phyloP scores from a whole-genome alignment of 2,113 vertebrate species.

The Perognathus longimembris region DNA sequence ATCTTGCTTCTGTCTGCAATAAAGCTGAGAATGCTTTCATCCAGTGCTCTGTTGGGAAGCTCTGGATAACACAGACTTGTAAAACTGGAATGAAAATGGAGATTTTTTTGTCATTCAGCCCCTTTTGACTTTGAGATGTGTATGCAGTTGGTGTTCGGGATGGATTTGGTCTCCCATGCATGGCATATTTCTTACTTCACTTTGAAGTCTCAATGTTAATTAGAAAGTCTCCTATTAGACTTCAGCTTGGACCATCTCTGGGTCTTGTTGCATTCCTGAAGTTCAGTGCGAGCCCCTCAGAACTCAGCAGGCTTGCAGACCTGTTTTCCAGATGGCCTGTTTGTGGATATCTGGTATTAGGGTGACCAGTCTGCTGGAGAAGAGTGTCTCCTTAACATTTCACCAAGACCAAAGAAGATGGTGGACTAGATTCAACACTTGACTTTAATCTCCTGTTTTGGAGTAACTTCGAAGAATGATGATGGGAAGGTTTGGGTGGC shows the following conservation, averaged over 20 bases:
- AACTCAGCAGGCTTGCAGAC: not conserved
- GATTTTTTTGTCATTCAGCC: not conserved
- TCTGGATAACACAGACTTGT: not conserved
- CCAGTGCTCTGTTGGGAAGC: not conserved
- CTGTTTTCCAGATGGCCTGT: not conserved
- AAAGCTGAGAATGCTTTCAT: not conserved
- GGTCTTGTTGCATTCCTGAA: not conserved
- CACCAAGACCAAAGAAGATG: not conserved
- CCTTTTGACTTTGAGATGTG: not conserved
- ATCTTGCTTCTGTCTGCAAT: not conserved
- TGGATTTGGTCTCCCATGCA: not conserved
- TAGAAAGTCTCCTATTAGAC: not conserved
- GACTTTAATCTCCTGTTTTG: not conserved
- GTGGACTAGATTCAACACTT: not conserved
- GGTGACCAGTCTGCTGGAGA: not conserved
- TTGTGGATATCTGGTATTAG: not conserved
- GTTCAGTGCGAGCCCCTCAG: not conserved
- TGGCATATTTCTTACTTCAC: not conserved
- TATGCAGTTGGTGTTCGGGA: not conserved
- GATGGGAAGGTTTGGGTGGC: not conserved
- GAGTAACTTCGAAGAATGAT: not conserved
- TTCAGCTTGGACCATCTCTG: not conserved
- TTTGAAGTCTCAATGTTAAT: not conserved
- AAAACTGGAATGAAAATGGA: not conserved
- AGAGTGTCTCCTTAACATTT: too few relatives aligned